Base-by-base conservation (phyloP, 2,888 invertebrate genomes). In the Nemurella pictetii region DNA sequence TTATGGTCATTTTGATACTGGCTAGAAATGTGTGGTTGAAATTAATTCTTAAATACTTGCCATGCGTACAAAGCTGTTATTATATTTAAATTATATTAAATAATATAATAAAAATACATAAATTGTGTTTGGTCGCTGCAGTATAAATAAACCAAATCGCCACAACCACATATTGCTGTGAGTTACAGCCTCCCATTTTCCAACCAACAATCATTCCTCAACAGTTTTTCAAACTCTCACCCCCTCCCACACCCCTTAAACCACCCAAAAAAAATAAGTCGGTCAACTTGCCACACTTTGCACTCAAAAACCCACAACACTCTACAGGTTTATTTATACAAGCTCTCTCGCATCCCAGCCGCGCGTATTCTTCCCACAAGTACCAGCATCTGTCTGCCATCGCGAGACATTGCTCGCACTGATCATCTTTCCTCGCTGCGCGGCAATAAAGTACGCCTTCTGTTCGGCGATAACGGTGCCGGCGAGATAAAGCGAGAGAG, bases 301-400 rank as follows among this genome's bases (percentile, higher is more conserved):
- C 55, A 55, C 55, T 20, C 55, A 55, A 55, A 55, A 55, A 55
- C 55, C 9, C 55, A 20, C 29, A 28, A 75, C 29, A 26, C 29
- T 75, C 75, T 75, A 75, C 75, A 75, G 75, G 75, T 75, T 75
- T 75, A 75, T 75, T 75, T 75, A 28, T 75, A 75, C 75, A 26
- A 28, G 12, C 7, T 26, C 27, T 75, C 12, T 12, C 29, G 29
- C n/a, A 55, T 28, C 15, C 3, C 1, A 7, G 26, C 7, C 75
- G 75, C 5, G 29, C 27, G 5, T 75, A 3, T 26, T 28, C 75
- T 28, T 15, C n/a, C n/a, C 12, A 12, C 12, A 12, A 55, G 55
- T 55, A 20, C 55, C 9, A 55, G 15, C 55, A 55, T 55, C 20
- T 55, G 1, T 55, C 55, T 55, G 9, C 20, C 20, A 55, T 55